Conservation (phyloP, 2,888 invertebrate species). For the Sericinus montela region DNA sequence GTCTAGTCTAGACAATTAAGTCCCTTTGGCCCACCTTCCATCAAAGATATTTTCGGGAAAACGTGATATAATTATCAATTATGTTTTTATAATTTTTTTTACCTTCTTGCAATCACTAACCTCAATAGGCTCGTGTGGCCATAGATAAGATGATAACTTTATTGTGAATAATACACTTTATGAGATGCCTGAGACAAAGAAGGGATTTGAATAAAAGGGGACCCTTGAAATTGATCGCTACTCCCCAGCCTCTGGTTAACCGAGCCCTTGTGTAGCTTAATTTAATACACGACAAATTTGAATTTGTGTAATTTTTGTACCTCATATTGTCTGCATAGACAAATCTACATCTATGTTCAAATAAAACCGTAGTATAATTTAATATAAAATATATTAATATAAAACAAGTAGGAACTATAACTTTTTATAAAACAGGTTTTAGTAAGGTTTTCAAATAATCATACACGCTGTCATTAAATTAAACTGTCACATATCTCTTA, state of each 20-base stretch:
- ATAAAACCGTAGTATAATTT: too few species aligned
- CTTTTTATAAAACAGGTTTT: too few species aligned
- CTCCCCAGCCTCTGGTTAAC: constrained; percentile 72
- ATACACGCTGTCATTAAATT: too few species aligned
- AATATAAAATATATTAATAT: not conserved
- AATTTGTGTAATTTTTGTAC: constrained; percentile 45
- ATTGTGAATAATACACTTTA: constrained; percentile 66
- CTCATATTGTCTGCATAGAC: constrained; percentile 18
- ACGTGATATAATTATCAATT: too few species aligned
- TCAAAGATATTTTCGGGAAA: too few species aligned
- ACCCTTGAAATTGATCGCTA: constrained; percentile 75
- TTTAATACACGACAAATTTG: constrained; percentile 72
- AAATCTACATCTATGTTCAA: too few species aligned
- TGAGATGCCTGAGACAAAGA: constrained; percentile 72
- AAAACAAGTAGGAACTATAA: too few species aligned
- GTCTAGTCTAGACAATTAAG: too few species aligned
- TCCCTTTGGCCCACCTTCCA: too few species aligned
- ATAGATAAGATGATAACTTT: constrained; percentile 33
- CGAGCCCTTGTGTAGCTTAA: constrained; percentile 54
- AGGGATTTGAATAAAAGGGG: constrained; percentile 74
- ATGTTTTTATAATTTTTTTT: too few species aligned
- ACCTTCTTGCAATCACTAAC: constrained; percentile 7
- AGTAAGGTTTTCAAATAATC: too few species aligned
- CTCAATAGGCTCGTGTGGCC: constrained; percentile 21
- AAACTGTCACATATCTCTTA: too few species aligned